Base-by-base conservation (phyloP, 2,797 vertebrate species). In the Acrossocheilus fasciatus region DNA sequence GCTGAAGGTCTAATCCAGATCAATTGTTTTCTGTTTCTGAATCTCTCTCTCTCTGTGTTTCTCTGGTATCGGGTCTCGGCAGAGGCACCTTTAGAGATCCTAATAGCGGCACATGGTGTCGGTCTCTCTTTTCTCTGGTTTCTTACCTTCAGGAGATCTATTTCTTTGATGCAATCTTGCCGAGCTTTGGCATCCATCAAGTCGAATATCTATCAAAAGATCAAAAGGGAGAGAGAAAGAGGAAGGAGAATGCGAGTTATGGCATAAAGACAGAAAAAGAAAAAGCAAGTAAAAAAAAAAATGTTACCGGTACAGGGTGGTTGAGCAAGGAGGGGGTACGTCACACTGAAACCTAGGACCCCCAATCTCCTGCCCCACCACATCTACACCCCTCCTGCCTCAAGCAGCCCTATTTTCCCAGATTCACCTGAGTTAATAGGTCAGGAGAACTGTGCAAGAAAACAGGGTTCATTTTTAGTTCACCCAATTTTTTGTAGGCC, bases 101-200 rank as follows among this genome's bases (percentile, higher is more conserved):
- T 92, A 95, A 93, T 92, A 81, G 88, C 92, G 84, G 92, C 90
- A 88, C 93, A 94, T 92, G 94, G 93, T 90, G 91, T 93, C 85
- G 93, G 92, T 93, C 93, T 93, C 92, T 88, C 81, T 79, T 91
- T 91, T 91, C 93, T 93, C 93, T 92, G 92, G 93, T 93, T 89
- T 94, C 92, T 97, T 98, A 99, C 98, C 98, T 99, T 99, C 91
- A 99, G 97, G 94, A 99, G 98, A 96, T 99, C 98, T 95, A 99
- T 99, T 96, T 99, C 98, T 97, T 99, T 99, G 96, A 99, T 99
- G 96, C 98, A 99, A 95, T 99, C 98, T 95, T 98, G 97, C 94
- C 97, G 97, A 92, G 98, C 98, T 96, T 99, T 99, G 95, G 98
- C 98, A 96, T 99, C 98, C 98, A 99, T 99, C 96, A 99, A 96